Conservation (phyloP, 2,113 vertebrate species). For the Silurus glanis region DNA sequence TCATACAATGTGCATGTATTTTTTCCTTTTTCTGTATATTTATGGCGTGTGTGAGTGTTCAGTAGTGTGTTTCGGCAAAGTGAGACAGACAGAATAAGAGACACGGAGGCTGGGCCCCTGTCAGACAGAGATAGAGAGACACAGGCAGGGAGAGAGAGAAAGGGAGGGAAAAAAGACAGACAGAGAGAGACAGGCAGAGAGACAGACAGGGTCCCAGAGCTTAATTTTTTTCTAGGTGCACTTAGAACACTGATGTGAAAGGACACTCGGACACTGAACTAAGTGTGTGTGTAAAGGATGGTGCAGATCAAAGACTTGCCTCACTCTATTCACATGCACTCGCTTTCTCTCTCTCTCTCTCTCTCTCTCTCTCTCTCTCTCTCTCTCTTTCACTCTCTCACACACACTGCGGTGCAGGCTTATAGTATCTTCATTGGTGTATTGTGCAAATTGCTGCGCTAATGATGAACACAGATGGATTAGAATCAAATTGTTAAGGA, state of each 20-base stretch:
- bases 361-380: not conserved
- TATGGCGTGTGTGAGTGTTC: not conserved
- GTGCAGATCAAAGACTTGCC: not conserved
- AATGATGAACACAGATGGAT: slow-evolving; percentile 1
- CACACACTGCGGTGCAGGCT: not conserved
- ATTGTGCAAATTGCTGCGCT: not conserved
- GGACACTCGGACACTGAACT: not conserved
- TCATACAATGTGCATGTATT: too few species aligned
- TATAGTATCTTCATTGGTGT: not conserved
- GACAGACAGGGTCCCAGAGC: not conserved
- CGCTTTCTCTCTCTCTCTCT: not conserved
- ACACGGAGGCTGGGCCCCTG: too few species aligned
- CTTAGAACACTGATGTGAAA: slow-evolving; percentile 8
- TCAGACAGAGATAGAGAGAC: slow-evolving; percentile 1
- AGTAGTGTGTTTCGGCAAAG: slow-evolving; percentile 26
- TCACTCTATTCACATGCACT: slow-evolving; percentile 1
- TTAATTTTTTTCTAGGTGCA: not conserved
- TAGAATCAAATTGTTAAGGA: too few species aligned
- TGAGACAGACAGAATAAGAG: not conserved
- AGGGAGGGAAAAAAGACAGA: not conserved
- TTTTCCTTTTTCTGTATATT: not conserved
- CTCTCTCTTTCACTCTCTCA: not conserved
- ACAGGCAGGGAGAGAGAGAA: not conserved
- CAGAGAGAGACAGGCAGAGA: not conserved
- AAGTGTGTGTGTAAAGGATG: not conserved